A percentile compares a stretch with the other conserved stretches of the same genome.
Conservation (phyloP, 2,113 vertebrate genomes). For the Parus major region DNA sequence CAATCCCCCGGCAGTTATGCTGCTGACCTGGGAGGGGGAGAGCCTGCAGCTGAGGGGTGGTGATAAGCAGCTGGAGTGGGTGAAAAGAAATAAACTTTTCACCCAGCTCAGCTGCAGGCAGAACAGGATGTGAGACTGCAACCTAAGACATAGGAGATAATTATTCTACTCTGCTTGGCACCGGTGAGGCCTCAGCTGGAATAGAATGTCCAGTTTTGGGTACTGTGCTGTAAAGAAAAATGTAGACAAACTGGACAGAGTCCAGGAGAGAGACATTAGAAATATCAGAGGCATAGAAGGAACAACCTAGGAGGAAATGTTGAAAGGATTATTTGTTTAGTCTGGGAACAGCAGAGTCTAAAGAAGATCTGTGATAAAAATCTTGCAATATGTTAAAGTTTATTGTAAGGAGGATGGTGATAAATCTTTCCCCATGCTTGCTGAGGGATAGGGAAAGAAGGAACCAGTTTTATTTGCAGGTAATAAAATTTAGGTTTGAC, state of each 20-base stretch:
- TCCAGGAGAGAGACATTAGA: constrained; percentile 33
- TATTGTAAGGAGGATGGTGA: constrained; percentile 14
- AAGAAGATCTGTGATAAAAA: constrained; percentile 38
- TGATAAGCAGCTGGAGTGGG: constrained; percentile 66
- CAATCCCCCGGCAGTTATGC: background rate
- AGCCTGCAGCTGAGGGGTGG: constrained; percentile 50
- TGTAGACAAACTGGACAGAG: constrained; percentile 31
- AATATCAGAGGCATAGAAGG: constrained; percentile 26
- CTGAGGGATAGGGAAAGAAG: background rate
- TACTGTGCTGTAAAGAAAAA: constrained; percentile 51
- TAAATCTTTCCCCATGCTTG: background rate
- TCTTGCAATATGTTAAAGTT: constrained; percentile 37
- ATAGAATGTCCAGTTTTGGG: constrained; percentile 57
- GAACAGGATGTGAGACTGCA: constrained; percentile 64
- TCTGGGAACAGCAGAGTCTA: constrained; percentile 41
- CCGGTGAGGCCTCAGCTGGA: constrained; percentile 59
- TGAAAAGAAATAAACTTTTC: constrained; percentile 69
- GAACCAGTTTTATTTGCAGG: background rate
- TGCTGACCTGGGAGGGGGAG: constrained; percentile 41
- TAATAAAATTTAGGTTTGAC: constrained; percentile 13
- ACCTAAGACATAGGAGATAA: constrained; percentile 68
- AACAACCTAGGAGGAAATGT: constrained; percentile 42
- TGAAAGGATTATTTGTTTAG: constrained; percentile 65
- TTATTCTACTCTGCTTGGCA: constrained; percentile 66
- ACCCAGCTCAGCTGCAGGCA: constrained; percentile 68